Conservation (phyloP, 2,113 vertebrate species). For the Columba livia region DNA sequence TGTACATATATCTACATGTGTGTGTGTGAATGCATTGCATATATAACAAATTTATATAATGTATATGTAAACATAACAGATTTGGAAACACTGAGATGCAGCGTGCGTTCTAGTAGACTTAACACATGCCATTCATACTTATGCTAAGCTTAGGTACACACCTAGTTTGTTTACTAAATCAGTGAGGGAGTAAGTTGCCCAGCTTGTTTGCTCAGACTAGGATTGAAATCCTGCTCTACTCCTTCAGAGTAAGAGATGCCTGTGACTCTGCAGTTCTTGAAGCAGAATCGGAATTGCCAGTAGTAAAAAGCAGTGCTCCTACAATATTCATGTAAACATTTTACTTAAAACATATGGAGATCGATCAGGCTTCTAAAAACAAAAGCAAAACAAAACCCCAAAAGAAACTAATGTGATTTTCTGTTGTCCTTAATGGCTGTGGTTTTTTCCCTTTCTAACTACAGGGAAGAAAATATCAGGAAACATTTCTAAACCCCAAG, state of each 20-base stretch:
- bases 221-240: slow-evolving; percentile 45
- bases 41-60: not conserved
- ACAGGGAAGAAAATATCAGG: not conserved
- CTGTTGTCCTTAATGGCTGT: not conserved
- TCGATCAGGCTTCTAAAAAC: not conserved
- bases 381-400: not conserved
- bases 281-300: slow-evolving; percentile 2
- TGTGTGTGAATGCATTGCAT: not conserved
- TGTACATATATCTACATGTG: rapidly evolving
- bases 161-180: not conserved
- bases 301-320: not conserved
- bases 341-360: not conserved
- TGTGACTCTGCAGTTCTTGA: slow-evolving; percentile 20
- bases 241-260: not conserved
- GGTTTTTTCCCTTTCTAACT: rapidly evolving
- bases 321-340: slow-evolving; percentile 21
- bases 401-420: not conserved
- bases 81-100: not conserved
- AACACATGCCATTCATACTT: rapidly evolving
- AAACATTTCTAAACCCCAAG: not conserved
- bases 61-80: not conserved
- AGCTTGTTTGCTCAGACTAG: slow-evolving; percentile 11
- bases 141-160: not conserved
- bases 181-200: not conserved
- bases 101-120: not conserved